Evolutionary conservation across 2,888 invertebrate genomes (phyloP), one percentile per base, ranked within the genome.

Genomic region (Plebejus argus): DNA sequence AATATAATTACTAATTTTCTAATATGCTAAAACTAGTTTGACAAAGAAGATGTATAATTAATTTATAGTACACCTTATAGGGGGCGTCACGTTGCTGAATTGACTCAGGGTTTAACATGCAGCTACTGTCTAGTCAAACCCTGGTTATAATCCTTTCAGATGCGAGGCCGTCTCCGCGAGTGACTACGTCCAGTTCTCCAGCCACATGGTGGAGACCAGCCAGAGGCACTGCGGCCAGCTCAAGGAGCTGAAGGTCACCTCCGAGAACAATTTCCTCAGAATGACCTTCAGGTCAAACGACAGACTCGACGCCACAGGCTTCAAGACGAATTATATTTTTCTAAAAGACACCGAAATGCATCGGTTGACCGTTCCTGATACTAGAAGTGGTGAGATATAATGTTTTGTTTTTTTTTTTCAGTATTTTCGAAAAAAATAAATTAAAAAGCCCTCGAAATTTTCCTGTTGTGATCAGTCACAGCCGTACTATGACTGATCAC

Each of bases 111-210:
- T n/a, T n/a, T n/a, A n/a, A n/a, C n/a, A n/a, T n/a, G n/a, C n/a
- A n/a, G n/a, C n/a, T n/a, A n/a, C n/a, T n/a, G n/a, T n/a, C n/a
- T n/a, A n/a, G n/a, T n/a, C n/a, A n/a, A n/a, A n/a, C n/a, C n/a
- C n/a, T n/a, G n/a, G n/a, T 39, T 76, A 71, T 39, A 18, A 74
- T 15, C 80, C 76, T 91, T 89, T 18, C 92, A 99, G 99, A 78
- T 99, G 99, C 88, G 97, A 97, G 85, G 97, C 97, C 75, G 95
- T 96, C 77, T 97, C 98, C 5, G 98, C 98, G 28, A 99, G 99
- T 85, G 99, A 99, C 91, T 99, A 97, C 91, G 97, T 99, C 10
- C 98, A 99, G 87, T 98, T 99, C 89, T 98, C 98, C 33, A 99
- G 98, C 93, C 98, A 97, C 89, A 96, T 97, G 95, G 96, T 97